Base-by-base conservation (phyloP, 2,113 vertebrate species). In the Oostethus manadensis region DNA sequence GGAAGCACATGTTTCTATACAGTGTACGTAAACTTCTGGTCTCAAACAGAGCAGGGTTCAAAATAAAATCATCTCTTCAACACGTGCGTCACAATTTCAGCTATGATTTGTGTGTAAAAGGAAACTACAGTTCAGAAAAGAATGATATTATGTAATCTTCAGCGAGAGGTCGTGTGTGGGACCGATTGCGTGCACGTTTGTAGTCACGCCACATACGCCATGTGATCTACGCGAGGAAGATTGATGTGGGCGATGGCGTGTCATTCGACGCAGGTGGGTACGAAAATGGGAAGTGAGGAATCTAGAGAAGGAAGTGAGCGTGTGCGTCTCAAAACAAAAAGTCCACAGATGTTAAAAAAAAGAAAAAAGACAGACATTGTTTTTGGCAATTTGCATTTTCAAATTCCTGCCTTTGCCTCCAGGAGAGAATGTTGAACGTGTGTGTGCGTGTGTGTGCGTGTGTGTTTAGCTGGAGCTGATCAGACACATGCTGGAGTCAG, bases 381-480 rank as follows among this genome's bases (percentile, higher is more conserved):
- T 35, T 42, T n/a, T 22, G 18, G 35, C 22, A 45, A 62, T 33
- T 59, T 29, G n/a, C 60, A 14, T 13, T 42, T 42, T 69, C 40
- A 58, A 43, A 64, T 64, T 51, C 10, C 60, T 48, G 45, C 15
- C 44, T 45, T 17, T 18, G 14, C 55, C 26, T 69, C 10, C 0
- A 6, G 7, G 46, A 18, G 23, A 65, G 66, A 58, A 55, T 40
- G 53, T 74, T 70, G 0, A 45, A 33, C 66, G 70, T 43, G n/a
- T 74, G 38, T 74, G 57, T 33, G n/a, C n/a, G n/a, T n/a, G n/a
- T n/a, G n/a, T n/a, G n/a, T n/a, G n/a, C n/a, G n/a, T n/a, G n/a
- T 89, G 50, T 81, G 88, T 90, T 47, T 81, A 98, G 95, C 81
- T 99, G 89, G 90, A 92, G 77, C 88, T 97, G 78, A 83, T 94